Conservation (phyloP, 2,888 invertebrate species). For the Lycia hirtaria region DNA sequence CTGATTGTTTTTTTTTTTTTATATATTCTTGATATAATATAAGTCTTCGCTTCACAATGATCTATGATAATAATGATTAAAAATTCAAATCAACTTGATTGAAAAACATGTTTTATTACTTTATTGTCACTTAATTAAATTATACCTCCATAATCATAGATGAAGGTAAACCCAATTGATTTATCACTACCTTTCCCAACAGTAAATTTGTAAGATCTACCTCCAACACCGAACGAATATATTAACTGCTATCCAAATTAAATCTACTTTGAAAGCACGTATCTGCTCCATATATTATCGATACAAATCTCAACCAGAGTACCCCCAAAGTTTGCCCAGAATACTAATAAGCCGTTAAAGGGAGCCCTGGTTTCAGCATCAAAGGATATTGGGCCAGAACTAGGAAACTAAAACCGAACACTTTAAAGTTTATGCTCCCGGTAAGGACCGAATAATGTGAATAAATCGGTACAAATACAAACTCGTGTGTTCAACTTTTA, state of each 20-base stretch:
- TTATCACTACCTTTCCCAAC: conserved; percentile 16
- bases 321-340: conserved; percentile 71
- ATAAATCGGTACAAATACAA: conserved; percentile 12
- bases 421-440: conserved; percentile 43
- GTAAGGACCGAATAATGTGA: conserved; percentile 12
- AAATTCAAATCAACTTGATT: too few relatives aligned
- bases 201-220: conserved; percentile 29
- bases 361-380: conserved; percentile 54
- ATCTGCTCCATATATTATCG: conserved; percentile 63
- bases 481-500: not conserved
- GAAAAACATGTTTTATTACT: too few relatives aligned
- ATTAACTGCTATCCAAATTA: conserved; percentile 38
- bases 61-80: too few relatives aligned
- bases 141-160: not conserved
- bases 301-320: conserved; percentile 71
- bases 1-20: too few relatives aligned
- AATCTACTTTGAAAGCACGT: conserved; percentile 54
- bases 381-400: conserved; percentile 55
- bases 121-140: not conserved
- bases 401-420: conserved; percentile 43
- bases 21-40: too few relatives aligned
- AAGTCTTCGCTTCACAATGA: too few relatives aligned
- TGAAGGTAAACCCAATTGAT: conserved; percentile 8
- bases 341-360: conserved; percentile 72
- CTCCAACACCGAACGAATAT: conserved; percentile 26